Percentiles rank a stretch among this genome's conserved stretches.
These are phyloP conservation scores for Poeciliopsis presidionis DNA, from an alignment of 2,797 vertebrate species.

Conservation along the genomic window DNA sequence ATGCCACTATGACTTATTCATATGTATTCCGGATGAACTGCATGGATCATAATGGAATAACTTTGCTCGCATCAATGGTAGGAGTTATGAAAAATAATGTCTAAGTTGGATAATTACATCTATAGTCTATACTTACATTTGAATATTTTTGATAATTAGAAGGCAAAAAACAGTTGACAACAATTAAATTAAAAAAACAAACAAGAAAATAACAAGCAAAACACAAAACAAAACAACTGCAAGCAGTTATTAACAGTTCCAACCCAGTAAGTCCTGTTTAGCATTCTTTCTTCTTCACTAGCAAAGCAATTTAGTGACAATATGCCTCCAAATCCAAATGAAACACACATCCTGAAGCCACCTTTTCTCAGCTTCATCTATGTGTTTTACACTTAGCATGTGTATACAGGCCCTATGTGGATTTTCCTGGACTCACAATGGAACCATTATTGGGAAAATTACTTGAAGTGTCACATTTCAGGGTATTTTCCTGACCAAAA, in stretches of 20 bases:
- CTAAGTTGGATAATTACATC: not conserved
- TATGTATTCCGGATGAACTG: not conserved
- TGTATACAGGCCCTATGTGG: not conserved
- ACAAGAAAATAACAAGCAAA: not conserved
- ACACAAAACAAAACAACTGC: not conserved
- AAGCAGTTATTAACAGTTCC: not conserved
- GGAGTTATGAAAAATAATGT: not conserved
- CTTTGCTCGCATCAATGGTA: not conserved
- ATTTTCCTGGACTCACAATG: not conserved
- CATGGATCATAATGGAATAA: not conserved
- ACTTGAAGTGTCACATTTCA: not conserved
- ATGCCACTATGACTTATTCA: not conserved
- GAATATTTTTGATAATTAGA: not conserved
- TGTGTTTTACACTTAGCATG: not conserved
- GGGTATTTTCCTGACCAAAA: not conserved
- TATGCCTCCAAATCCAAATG: slow-evolving; percentile 29
- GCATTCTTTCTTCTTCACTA: slow-evolving; percentile 11
- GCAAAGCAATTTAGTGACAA: slow-evolving; percentile 20
- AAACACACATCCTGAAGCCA: not conserved
- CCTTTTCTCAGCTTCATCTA: not conserved
- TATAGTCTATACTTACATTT: not conserved
- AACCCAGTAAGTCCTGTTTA: slow-evolving; percentile 3
- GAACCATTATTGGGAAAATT: not conserved
- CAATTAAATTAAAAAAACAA: not conserved
- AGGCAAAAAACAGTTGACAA: too few species aligned